Conservation (phyloP, 92 coral and sea anemone species). For the Palythoa caribaeorum region DNA sequence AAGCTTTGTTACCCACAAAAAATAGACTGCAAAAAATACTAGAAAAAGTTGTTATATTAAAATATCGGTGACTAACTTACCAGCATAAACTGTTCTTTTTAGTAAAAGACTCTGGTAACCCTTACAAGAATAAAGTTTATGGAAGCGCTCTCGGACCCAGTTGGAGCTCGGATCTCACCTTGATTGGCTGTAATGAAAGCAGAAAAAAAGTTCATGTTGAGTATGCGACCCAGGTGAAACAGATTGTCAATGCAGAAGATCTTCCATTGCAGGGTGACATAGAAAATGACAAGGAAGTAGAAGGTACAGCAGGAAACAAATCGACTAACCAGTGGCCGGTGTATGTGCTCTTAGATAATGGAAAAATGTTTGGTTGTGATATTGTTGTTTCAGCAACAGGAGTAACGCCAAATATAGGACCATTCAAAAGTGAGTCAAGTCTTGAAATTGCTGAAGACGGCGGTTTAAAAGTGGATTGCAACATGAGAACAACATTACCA, state of each 20-base stretch:
- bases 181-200: slow-evolving; percentile 51
- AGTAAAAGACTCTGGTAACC: neutral
- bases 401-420: slow-evolving; percentile 80
- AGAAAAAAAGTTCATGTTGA: slow-evolving; percentile 71
- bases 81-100: neutral
- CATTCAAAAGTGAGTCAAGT: slow-evolving; percentile 65
- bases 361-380: slow-evolving; percentile 86
- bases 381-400: slow-evolving; percentile 96
- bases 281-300: slow-evolving; percentile 41
- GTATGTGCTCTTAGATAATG: slow-evolving; percentile 79
- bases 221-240: slow-evolving; percentile 79
- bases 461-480: slow-evolving; percentile 82
- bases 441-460: slow-evolving; percentile 86
- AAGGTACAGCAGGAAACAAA: neutral
- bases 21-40: too few species aligned
- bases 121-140: slow-evolving; percentile 27
- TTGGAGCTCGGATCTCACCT: slow-evolving; percentile 84
- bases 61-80: too few species aligned
- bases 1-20: too few species aligned
- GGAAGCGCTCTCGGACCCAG: slow-evolving; percentile 96
- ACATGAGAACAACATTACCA: slow-evolving; percentile 79
- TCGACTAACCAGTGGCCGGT: slow-evolving; percentile 72
- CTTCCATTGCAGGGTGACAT: slow-evolving; percentile 3
- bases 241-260: slow-evolving; percentile 65
- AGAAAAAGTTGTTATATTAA: too few species aligned